Conservation (phyloP, 2,888 invertebrate species). For the Sclerodermus sp. region DNA sequence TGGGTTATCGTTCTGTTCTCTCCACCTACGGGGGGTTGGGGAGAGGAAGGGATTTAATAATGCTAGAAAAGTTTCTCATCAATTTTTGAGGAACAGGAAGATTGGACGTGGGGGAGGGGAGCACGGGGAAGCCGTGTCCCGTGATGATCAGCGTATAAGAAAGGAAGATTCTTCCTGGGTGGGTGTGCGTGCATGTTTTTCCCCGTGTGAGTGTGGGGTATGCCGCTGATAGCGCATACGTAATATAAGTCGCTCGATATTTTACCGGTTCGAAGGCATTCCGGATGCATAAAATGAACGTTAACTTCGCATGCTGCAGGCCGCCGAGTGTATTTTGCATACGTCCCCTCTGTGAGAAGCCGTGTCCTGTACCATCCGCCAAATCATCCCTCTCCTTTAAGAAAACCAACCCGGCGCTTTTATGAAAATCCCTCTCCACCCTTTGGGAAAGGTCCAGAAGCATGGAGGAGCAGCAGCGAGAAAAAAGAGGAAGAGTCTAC, state of each 20-base stretch:
- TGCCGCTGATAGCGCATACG: slow-evolving; percentile 34
- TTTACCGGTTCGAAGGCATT: slow-evolving; percentile 47
- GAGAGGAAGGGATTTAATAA: too few relatives aligned
- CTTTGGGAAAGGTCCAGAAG: too few relatives aligned
- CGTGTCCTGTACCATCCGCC: slow-evolving; percentile 20
- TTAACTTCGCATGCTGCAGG: slow-evolving; percentile 42
- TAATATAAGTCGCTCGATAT: slow-evolving; percentile 47
- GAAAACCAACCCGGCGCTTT: too few relatives aligned
- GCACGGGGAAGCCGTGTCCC: background rate
- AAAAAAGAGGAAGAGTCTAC: too few relatives aligned
- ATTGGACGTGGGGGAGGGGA: background rate
- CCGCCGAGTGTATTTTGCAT: slow-evolving; percentile 44
- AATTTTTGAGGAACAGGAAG: background rate
- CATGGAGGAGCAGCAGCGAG: too few relatives aligned
- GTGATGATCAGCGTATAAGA: background rate
- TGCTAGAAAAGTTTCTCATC: slow-evolving; percentile 2
- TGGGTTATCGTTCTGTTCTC: too few relatives aligned
- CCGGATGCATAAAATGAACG: slow-evolving; percentile 50
- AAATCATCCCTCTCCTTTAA: too few relatives aligned
- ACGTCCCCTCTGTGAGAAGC: slow-evolving; percentile 23
- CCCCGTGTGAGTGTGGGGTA: slow-evolving; percentile 18
- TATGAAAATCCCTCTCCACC: too few relatives aligned
- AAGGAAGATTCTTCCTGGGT: slow-evolving; percentile 9
- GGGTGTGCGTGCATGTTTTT: slow-evolving; percentile 15
- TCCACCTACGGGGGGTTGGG: too few relatives aligned